These are phyloP conservation scores for Tokudaia tokunoshimensis DNA, from an alignment of 2,797 vertebrate species.

Conservation along the genomic window DNA sequence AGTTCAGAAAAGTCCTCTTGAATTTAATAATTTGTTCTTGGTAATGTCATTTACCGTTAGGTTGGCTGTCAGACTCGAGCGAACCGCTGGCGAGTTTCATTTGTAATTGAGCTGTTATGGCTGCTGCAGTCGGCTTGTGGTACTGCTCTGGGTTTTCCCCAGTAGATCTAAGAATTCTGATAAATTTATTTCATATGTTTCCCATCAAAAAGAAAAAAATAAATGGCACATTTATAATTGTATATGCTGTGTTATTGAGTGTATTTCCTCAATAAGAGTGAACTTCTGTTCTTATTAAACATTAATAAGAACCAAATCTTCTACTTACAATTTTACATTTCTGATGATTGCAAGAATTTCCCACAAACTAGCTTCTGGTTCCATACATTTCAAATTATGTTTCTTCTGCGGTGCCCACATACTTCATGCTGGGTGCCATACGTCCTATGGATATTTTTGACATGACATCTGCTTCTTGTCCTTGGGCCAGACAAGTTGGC, in stretches of 20 bases:
- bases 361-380: slow-evolving; percentile 74
- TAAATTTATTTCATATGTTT: slow-evolving; percentile 81
- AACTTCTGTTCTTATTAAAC: slow-evolving; percentile 80
- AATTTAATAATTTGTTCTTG: slow-evolving; percentile 70
- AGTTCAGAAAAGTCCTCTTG: slow-evolving; percentile 57
- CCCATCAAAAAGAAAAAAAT: slow-evolving; percentile 68
- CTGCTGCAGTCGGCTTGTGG: slow-evolving; percentile 57
- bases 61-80: slow-evolving; percentile 68
- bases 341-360: slow-evolving; percentile 73
- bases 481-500: background rate
- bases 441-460: background rate
- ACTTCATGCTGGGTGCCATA: background rate
- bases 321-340: slow-evolving; percentile 72
- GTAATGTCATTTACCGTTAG: slow-evolving; percentile 68
- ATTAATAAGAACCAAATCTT: slow-evolving; percentile 82
- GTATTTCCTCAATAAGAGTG: slow-evolving; percentile 76
- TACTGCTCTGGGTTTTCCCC: slow-evolving; percentile 56
- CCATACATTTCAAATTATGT: slow-evolving; percentile 66
- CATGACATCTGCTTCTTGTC: background rate
- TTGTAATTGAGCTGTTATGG: slow-evolving; percentile 77
- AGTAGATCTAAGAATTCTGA: slow-evolving; percentile 70
- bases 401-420: slow-evolving; percentile 19
- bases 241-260: slow-evolving; percentile 67
- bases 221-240: slow-evolving; percentile 76
- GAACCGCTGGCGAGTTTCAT: slow-evolving; percentile 57